These are phyloP conservation scores for Yponomeuta malinellus DNA, from an alignment of 2,888 invertebrate genomes.

Conservation along the genomic window DNA sequence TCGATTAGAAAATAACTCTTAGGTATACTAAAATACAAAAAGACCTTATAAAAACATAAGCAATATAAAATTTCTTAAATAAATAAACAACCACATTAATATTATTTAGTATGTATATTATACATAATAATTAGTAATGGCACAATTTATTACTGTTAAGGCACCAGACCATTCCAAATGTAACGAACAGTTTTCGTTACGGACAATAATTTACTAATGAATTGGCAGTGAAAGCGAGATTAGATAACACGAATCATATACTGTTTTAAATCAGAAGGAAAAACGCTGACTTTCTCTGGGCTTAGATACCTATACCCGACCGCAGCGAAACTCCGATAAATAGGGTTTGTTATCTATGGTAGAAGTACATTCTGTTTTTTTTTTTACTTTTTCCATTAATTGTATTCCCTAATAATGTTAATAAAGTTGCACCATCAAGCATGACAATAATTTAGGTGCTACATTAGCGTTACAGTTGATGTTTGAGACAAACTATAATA, in stretches of 20 bases:
- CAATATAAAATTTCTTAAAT: slow-evolving; percentile 14
- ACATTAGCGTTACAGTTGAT: slow-evolving; percentile 14
- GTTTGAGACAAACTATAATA: slow-evolving; percentile 22
- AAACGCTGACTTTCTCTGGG: not conserved
- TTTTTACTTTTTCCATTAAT: not conserved
- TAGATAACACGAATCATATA: not conserved
- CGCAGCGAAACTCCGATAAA: not conserved
- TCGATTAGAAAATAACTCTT: slow-evolving; percentile 4
- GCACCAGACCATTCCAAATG: slow-evolving; percentile 33
- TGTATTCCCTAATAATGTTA: slow-evolving; percentile 2
- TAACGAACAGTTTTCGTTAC: not conserved
- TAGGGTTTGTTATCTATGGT: not conserved
- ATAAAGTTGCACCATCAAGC: slow-evolving; percentile 9
- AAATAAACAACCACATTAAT: slow-evolving; percentile 16
- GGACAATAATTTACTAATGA: not conserved
- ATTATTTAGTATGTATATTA: slow-evolving; percentile 14
- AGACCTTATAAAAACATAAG: not conserved
- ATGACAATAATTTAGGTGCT: slow-evolving; percentile 4
- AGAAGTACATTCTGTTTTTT: not conserved
- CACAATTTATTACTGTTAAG: slow-evolving; percentile 49
- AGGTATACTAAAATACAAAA: slow-evolving; percentile 8
- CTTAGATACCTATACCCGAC: not conserved
- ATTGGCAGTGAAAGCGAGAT: slow-evolving; percentile 15
- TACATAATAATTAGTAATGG: slow-evolving; percentile 54
- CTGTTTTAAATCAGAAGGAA: not conserved